Conservation (phyloP, 2,113 vertebrate species). For the Triplophysa tibetana region DNA sequence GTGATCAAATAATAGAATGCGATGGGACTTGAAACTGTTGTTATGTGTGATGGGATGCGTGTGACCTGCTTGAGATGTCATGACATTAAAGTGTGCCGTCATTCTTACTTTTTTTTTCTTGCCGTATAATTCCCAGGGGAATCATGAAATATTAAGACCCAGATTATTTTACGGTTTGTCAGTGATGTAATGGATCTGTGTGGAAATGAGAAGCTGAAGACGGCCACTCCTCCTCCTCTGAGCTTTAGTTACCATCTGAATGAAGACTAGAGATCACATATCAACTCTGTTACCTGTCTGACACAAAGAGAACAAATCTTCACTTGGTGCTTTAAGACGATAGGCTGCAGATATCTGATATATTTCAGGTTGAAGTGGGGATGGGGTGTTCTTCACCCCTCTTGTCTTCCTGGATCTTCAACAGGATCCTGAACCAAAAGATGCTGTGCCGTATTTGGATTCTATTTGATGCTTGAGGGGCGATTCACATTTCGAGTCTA, state of each 20-base stretch:
- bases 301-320: not conserved
- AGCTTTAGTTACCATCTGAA: conserved; percentile 42
- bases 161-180: conserved; percentile 65
- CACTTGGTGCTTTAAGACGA: not conserved
- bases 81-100: not conserved
- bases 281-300: conserved; percentile 20
- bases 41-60: too few species aligned
- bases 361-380: too few species aligned
- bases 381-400: too few species aligned
- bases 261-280: conserved; percentile 34
- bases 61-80: too few species aligned
- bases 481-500: too few species aligned
- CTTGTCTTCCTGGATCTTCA: too few species aligned
- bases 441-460: too few species aligned
- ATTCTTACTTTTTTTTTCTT: conserved; percentile 41
- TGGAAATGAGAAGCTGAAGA: conserved; percentile 60
- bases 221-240: conserved; percentile 55
- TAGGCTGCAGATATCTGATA: too few species aligned
- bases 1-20: too few species aligned
- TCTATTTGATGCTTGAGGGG: too few species aligned
- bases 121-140: conserved; percentile 70
- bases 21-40: too few species aligned
- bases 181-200: conserved; percentile 64
- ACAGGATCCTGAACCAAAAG: too few species aligned
- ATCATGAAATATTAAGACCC: conserved; percentile 68